Base-by-base conservation (phyloP, 1,140 invertebrate species). In the Lerema accius region DNA sequence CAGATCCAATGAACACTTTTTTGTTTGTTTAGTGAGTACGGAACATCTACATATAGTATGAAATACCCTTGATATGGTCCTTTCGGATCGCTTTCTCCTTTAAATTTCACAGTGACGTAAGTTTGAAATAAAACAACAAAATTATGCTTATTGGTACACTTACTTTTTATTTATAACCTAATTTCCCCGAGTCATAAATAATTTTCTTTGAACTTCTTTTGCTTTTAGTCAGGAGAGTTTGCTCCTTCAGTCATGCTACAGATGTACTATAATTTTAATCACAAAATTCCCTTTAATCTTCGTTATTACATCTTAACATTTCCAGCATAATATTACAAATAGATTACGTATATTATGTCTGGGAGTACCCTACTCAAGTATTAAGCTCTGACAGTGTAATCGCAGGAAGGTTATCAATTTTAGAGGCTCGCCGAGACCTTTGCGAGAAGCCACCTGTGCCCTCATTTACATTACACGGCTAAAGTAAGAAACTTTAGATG, bases 341-440 rank as follows among this genome's bases (percentile, higher is more conserved):
- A 32, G 28, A 32, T 32, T 32, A 32, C 3, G 3, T 32, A 7
- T 46, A 46, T 19, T 10, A 46, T 23, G 45, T 14, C 46, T 9
- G 23, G 11, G 5, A 26, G 28, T 32, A 51, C 32, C 49, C 17
- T 53, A 39, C 16, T 53, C 15, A 53, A 40, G n/a, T 40, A 17
- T 53, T 40, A 19, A 53, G n/a, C 35, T 40, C 7, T 1, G 35
- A 23, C 16, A 53, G 16, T 7, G 14, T 50, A 10, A 39, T 11
- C 35, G 1, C 49, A 53, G 49, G 49, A 23, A 35, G 26, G 48
- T 9, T 53, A 35, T 35, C 15, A 53, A 53, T 53, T 53, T 53
- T 17, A 53, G 39, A 17, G 26, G 35, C 35, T 50, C 23, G 13
- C 23, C 26, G 19, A 48, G n/a, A 39, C 16, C 37, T 53, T 40